These are phyloP conservation scores for Cosmia pyralina DNA, from an alignment of 2,888 invertebrate genomes.

Conservation along the genomic window DNA sequence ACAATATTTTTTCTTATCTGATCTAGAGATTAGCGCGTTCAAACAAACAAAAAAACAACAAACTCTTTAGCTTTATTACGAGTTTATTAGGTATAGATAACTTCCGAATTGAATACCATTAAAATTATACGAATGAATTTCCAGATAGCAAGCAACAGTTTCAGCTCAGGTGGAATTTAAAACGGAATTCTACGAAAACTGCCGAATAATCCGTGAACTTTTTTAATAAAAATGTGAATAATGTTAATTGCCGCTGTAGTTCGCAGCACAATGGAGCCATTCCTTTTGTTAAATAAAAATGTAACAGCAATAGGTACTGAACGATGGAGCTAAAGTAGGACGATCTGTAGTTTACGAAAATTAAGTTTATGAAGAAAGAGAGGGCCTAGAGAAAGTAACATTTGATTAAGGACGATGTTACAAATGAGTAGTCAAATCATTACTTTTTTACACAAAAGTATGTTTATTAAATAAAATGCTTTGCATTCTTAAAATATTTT, in stretches of 20 bases:
- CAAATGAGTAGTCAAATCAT: no score
- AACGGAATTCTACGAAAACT: slow-evolving; percentile 8
- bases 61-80: no score
- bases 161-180: slow-evolving; percentile 17
- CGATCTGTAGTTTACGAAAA: background rate
- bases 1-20: no score
- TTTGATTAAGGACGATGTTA: no score
- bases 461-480: no score
- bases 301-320: background rate
- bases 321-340: background rate
- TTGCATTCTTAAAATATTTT: no score
- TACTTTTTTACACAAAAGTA: no score
- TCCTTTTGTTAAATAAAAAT: slow-evolving; percentile 19
- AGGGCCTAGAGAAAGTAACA: no score
- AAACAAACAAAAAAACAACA: no score
- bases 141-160: slow-evolving; percentile 1
- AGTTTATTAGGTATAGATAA: no score
- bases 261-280: slow-evolving; percentile 11
- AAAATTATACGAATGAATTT: slow-evolving; percentile 16
- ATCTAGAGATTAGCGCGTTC: no score
- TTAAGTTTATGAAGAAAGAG: background rate
- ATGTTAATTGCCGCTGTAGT: slow-evolving; percentile 20
- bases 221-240: slow-evolving; percentile 17
- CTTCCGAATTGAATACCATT: background rate
- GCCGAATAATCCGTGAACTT: background rate